A percentile compares a stretch with the other conserved stretches of the same genome.
These are phyloP conservation scores for Drosophila ananassae DNA, from an alignment of 1,140 invertebrate genomes.

Conservation along the genomic window DNA sequence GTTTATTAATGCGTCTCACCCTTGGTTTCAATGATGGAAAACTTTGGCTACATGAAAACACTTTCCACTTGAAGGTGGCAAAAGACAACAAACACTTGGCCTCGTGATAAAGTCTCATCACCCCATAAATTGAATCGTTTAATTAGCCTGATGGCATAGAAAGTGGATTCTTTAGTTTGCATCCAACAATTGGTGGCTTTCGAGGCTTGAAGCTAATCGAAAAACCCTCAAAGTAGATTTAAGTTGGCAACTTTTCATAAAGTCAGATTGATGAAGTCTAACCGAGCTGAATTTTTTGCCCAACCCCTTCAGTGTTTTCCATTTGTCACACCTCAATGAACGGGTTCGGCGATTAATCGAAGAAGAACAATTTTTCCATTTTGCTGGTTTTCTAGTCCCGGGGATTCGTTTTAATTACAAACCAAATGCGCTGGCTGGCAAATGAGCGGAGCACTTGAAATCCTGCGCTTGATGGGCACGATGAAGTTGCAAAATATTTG, in stretches of 20 bases:
- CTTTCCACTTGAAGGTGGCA: slow-evolving; percentile 38
- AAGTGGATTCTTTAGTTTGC: slow-evolving; percentile 29
- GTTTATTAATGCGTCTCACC: slow-evolving; percentile 70
- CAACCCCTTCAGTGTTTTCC: slow-evolving; percentile 11
- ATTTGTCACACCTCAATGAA: slow-evolving; percentile 60
- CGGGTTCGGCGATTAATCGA: slow-evolving; percentile 72
- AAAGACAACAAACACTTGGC: slow-evolving; percentile 39
- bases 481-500: slow-evolving; percentile 82
- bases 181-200: slow-evolving; percentile 46
- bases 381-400: slow-evolving; percentile 34
- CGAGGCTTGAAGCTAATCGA: slow-evolving; percentile 2
- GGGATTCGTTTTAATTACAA: slow-evolving; percentile 76
- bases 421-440: slow-evolving; percentile 72
- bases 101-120: slow-evolving; percentile 17
- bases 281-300: not conserved
- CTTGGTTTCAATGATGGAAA: slow-evolving; percentile 3
- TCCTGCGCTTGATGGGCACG: slow-evolving; percentile 63
- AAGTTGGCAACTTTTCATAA: slow-evolving; percentile 25
- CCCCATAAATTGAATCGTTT: slow-evolving; percentile 65
- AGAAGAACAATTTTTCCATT: slow-evolving; percentile 59
- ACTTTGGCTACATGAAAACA: slow-evolving; percentile 41
- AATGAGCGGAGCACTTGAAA: slow-evolving; percentile 67
- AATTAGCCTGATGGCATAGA: slow-evolving; percentile 61
- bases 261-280: slow-evolving; percentile 8
- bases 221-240: slow-evolving; percentile 19